phyloP scores from a whole-genome alignment of 2,113 vertebrate genomes.

The Festucalex cinctus region DNA sequence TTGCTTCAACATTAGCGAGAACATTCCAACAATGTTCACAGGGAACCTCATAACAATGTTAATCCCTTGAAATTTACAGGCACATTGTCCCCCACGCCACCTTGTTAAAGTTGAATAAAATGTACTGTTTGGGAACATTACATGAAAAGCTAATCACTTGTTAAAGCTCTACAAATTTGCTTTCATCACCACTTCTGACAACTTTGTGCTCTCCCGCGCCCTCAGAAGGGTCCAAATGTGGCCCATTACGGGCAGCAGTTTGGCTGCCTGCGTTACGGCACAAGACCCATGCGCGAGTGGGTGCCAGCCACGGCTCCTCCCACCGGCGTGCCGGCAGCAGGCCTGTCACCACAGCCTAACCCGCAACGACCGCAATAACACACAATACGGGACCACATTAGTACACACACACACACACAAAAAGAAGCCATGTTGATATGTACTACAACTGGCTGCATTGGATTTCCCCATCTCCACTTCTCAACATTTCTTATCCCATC shows the following conservation, averaged over 20 bases:
- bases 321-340: conserved; percentile 49
- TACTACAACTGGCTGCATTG: not conserved
- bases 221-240: conserved; percentile 55
- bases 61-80: conserved; percentile 41
- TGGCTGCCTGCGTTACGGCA: conserved; percentile 54
- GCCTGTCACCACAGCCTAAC: conserved; percentile 58
- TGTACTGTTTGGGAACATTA: not conserved
- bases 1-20: conserved; percentile 28
- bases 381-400: no score
- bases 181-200: conserved; percentile 18
- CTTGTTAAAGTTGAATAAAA: conserved; percentile 21
- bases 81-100: conserved; percentile 17
- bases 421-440: not conserved
- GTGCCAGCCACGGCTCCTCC: conserved; percentile 37
- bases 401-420: no score
- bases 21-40: conserved; percentile 12
- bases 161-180: conserved; percentile 5
- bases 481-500: not conserved
- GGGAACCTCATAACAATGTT: conserved; percentile 36
- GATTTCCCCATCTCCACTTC: not conserved
- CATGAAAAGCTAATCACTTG: conserved; percentile 15
- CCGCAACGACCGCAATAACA: conserved; percentile 28
- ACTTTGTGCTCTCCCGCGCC: conserved; percentile 37
- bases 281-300: conserved; percentile 38
- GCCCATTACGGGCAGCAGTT: conserved; percentile 56